A percentile compares a stretch with the other conserved stretches of the same genome.
phyloP scores from a whole-genome alignment of 2,113 vertebrate species.

The Oriolus oriolus region DNA sequence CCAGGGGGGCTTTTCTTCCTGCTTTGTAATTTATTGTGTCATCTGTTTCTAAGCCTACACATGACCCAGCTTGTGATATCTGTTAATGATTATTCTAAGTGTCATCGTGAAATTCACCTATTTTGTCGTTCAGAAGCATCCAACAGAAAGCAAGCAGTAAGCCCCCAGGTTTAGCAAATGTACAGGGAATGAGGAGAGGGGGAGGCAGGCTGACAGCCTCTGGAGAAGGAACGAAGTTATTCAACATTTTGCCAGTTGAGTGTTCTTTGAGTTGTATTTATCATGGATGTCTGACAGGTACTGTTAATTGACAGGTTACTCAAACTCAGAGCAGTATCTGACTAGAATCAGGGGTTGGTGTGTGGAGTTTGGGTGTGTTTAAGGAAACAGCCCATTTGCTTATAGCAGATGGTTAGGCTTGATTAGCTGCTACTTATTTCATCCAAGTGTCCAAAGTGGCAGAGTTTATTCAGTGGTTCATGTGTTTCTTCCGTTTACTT shows the following conservation, averaged over 20 bases:
- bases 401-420: neutral
- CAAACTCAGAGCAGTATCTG: neutral
- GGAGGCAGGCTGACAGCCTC: neutral
- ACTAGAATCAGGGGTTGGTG: neutral
- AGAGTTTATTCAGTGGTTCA: neutral
- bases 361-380: neutral
- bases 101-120: neutral
- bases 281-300: neutral
- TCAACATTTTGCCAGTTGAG: neutral
- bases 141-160: neutral
- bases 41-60: neutral
- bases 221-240: neutral
- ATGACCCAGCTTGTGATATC: neutral
- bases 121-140: neutral
- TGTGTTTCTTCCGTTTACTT: neutral
- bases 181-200: neutral
- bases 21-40: neutral
- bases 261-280: neutral
- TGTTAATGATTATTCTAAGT: neutral
- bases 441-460: neutral
- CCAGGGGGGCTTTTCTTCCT: neutral
- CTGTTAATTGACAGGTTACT: neutral
- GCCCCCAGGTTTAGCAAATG: neutral
- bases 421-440: neutral
- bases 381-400: neutral